Base-by-base conservation (phyloP, 2,797 vertebrate genomes). In the Mus minutoides region DNA sequence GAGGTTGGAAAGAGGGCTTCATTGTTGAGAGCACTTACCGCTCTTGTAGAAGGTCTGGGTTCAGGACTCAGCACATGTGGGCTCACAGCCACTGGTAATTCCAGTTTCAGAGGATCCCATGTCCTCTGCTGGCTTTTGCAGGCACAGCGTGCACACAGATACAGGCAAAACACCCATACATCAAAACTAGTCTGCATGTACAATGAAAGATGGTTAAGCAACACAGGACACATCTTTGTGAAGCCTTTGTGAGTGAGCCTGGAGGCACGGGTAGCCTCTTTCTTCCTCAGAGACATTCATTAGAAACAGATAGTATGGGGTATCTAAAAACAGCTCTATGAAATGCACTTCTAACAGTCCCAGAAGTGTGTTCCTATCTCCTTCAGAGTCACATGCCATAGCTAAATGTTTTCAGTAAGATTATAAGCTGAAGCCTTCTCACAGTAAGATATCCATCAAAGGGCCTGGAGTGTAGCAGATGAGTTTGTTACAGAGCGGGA, bases 141-240 rank as follows among this genome's bases (percentile, higher is more conserved):
- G 17, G 9, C 34, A 82, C 78, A 37, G 82, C 58, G 46, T 11
- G 11, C 29, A 22, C 60, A 85, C 43, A 85, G 60, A n/a, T n/a
- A 29, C 29, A 67, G 19, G 43, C 16, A 67, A 83, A 85, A 22
- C 12, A 67, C 19, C 4, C 73, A 26, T 26, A 24, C 71, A 24
- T 21, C 21, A 21, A 58, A 64, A 16, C 4, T 79, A 60, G 90
- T 92, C n/a, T 78, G n/a, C 88, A 0, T 83, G 73, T 13, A n/a
- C 52, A 91, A 67, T 82, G 88, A 58, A 92, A 88, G 83, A 75
- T 88, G 40, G 2, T 92, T 79, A 83, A 83, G 7, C 9, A 73
- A 83, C 58, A 6, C 54, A 88, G 78, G 21, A 8, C 8, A 82
- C 46, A 62, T n/a, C 60, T 37, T 71, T 82, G 58, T 82, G 34